phyloP scores from a whole-genome alignment of 2,113 vertebrate genomes.

The Clinocottus analis region DNA sequence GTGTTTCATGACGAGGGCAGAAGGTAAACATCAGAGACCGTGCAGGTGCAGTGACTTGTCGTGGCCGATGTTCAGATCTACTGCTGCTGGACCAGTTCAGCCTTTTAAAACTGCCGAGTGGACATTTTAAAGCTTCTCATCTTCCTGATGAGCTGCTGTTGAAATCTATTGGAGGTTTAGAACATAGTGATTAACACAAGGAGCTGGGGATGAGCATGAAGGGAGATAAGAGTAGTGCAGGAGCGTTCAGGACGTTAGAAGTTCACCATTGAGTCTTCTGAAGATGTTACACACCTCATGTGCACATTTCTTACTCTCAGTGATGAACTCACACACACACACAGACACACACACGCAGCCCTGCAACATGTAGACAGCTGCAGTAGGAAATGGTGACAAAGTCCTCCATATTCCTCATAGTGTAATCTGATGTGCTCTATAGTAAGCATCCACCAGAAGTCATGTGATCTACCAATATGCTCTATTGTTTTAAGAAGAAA shows the following conservation, averaged over 20 bases:
- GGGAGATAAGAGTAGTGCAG: not conserved
- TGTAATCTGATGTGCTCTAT: too few relatives aligned
- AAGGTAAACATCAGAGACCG: too few relatives aligned
- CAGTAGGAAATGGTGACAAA: too few relatives aligned
- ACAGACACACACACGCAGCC: not conserved
- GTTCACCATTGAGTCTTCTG: not conserved
- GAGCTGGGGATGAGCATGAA: not conserved
- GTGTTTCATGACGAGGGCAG: not conserved
- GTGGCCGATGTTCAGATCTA: not conserved
- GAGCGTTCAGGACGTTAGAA: not conserved
- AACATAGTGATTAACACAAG: not conserved
- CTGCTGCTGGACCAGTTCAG: not conserved
- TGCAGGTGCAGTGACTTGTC: not conserved
- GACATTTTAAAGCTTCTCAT: not conserved
- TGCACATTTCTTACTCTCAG: not conserved
- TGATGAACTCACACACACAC: constrained; percentile 1
- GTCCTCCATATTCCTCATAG: too few relatives aligned
- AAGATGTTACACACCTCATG: not conserved
- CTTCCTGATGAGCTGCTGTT: not conserved
- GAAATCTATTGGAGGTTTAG: not conserved
- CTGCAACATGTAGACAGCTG: not conserved
- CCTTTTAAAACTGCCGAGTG: not conserved
- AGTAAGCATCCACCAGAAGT: too few relatives aligned
- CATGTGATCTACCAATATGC: too few relatives aligned
- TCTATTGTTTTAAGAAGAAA: too few relatives aligned